These are phyloP conservation scores for Teleiodes luculella DNA, from an alignment of 2,888 invertebrate species.

Conservation along the genomic window DNA sequence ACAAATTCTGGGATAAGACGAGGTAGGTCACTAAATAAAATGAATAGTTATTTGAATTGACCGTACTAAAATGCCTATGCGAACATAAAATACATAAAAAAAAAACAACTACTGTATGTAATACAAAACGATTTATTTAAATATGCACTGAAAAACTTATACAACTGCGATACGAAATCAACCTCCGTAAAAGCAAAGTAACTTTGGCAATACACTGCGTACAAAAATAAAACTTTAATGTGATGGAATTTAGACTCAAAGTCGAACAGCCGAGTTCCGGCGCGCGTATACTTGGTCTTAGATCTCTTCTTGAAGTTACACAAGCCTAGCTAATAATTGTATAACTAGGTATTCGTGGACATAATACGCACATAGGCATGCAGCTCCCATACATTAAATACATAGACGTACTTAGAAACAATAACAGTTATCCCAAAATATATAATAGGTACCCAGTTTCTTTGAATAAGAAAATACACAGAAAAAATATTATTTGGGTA, in stretches of 20 bases:
- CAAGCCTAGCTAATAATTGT: too few relatives aligned
- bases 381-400: slow-evolving; percentile 23
- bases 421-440: slow-evolving; percentile 14
- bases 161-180: slow-evolving; percentile 49
- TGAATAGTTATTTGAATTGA: too few relatives aligned
- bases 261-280: slow-evolving; percentile 7
- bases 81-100: too few relatives aligned
- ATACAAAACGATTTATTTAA: slow-evolving; percentile 52
- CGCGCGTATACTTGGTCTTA: too few relatives aligned
- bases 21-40: too few relatives aligned
- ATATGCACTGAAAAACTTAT: slow-evolving; percentile 71
- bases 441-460: too few relatives aligned
- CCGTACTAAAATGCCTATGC: too few relatives aligned
- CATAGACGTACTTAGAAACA: slow-evolving; percentile 7
- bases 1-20: too few relatives aligned
- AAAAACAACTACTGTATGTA: background rate
- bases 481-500: background rate
- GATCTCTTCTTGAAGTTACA: too few relatives aligned
- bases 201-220: slow-evolving; percentile 53
- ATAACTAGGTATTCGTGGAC: too few relatives aligned
- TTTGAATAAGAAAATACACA: slow-evolving; percentile 17
- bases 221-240: slow-evolving; percentile 50
- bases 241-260: slow-evolving; percentile 32
- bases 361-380: background rate
- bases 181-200: slow-evolving; percentile 39